Percentiles rank a stretch among this genome's conserved stretches.
Evolutionary conservation across 2,797 vertebrate species (phyloP).

Genomic region (Brachyalestes nurse): DNA sequence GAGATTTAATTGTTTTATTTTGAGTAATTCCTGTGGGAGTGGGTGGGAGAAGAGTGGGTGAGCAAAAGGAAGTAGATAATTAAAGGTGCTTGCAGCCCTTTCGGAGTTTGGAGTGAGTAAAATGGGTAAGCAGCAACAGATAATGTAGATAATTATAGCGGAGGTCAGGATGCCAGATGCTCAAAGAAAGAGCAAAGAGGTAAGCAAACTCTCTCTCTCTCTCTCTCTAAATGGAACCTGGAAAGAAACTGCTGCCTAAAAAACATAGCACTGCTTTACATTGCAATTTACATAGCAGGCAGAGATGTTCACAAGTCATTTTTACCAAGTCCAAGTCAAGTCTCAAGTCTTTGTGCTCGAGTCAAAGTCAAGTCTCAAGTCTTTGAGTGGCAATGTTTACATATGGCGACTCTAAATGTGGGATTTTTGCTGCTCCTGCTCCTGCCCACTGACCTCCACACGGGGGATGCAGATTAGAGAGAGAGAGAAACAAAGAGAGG

Average conservation of each 20-base stretch:
- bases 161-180: slow-evolving; percentile 59
- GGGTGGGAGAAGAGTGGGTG: slow-evolving; percentile 27
- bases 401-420: too few relatives aligned
- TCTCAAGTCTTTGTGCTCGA: too few relatives aligned
- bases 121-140: slow-evolving; percentile 58
- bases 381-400: too few relatives aligned
- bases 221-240: slow-evolving; percentile 29
- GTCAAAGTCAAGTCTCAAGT: too few relatives aligned
- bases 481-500: not conserved
- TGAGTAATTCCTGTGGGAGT: slow-evolving; percentile 47
- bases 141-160: slow-evolving; percentile 58
- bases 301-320: too few relatives aligned
- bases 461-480: slow-evolving; percentile 41
- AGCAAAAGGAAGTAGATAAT: slow-evolving; percentile 55
- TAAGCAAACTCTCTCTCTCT: slow-evolving; percentile 26
- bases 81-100: slow-evolving; percentile 54
- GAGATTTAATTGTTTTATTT: slow-evolving; percentile 55
- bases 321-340: too few relatives aligned
- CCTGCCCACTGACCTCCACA: slow-evolving; percentile 46
- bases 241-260: slow-evolving; percentile 39
- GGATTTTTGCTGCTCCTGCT: slow-evolving; percentile 49
- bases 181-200: slow-evolving; percentile 28
- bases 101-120: slow-evolving; percentile 54
- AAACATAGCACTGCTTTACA: slow-evolving; percentile 35
- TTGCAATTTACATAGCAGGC: slow-evolving; percentile 42